Evolutionary conservation across 2,113 vertebrate genomes (phyloP).

Genomic region (Trogon surrucura): DNA sequence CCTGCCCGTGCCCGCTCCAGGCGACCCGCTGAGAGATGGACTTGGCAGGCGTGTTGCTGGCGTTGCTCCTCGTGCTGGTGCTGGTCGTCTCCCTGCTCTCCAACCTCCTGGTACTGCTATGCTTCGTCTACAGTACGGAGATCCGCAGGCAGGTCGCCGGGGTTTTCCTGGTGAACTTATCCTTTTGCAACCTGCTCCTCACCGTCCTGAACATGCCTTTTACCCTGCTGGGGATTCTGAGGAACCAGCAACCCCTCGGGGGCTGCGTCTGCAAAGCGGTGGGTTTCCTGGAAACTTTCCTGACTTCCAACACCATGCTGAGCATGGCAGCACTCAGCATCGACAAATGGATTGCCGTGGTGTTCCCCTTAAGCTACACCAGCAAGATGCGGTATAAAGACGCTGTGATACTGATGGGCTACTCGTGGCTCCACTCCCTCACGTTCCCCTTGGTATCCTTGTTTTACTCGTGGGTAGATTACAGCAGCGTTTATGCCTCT

Average conservation of each 20-base stretch:
- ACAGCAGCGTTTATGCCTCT: constrained; percentile 79
- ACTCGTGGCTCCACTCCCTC: constrained; percentile 79
- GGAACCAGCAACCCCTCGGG: constrained; percentile 68
- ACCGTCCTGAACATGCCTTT: constrained; percentile 80
- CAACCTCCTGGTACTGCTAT: constrained; percentile 80
- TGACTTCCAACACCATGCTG: constrained; percentile 79
- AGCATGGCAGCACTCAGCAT: constrained; percentile 85
- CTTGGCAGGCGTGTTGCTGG: constrained; percentile 79
- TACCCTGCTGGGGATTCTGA: constrained; percentile 75
- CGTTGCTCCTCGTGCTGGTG: constrained; percentile 76
- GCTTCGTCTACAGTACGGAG: constrained; percentile 79
- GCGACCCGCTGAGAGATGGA: constrained; percentile 76
- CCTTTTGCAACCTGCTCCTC: constrained; percentile 82
- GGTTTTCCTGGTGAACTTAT: constrained; percentile 80
- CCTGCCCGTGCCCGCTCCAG: constrained; percentile 42
- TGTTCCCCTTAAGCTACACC: constrained; percentile 81
- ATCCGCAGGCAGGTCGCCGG: constrained; percentile 80
- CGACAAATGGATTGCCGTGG: constrained; percentile 83
- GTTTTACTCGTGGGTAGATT: constrained; percentile 79
- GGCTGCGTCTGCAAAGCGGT: constrained; percentile 71
- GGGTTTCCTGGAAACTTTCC: constrained; percentile 81
- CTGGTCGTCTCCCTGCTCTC: constrained; percentile 77
- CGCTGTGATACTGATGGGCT: constrained; percentile 77
- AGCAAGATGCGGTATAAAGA: constrained; percentile 83
- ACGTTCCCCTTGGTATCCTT: constrained; percentile 76